phyloP scores from a whole-genome alignment of 92 coral and sea anemone species.

The Micromussa lordhowensis region DNA sequence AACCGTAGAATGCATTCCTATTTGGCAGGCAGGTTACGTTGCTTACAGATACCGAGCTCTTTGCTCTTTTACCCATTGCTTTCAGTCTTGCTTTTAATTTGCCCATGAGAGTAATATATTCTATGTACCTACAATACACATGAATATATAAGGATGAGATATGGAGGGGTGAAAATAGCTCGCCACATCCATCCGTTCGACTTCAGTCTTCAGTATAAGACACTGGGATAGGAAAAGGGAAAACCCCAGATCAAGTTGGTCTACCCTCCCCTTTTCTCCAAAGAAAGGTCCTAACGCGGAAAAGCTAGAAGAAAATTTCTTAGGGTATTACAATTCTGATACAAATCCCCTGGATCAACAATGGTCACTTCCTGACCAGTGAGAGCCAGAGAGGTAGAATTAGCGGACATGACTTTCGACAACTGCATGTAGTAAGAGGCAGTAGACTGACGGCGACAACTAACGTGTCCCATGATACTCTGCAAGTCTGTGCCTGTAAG shows the following conservation, averaged over 20 bases:
- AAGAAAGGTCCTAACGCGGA: no score
- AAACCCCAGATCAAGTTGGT: no score
- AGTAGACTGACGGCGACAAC: background rate
- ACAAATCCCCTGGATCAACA: background rate
- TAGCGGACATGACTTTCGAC: background rate
- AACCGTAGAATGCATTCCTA: background rate
- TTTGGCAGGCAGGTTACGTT: no score
- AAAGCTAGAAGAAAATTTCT: background rate
- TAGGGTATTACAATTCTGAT: background rate
- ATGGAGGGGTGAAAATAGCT: no score
- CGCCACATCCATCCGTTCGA: no score
- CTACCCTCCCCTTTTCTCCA: no score
- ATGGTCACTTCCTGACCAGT: background rate
- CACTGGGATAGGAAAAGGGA: no score
- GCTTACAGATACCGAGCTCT: background rate
- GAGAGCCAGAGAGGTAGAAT: background rate
- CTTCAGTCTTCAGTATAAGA: no score
- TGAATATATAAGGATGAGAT: no score
- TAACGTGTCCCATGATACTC: background rate
- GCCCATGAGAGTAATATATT: no score
- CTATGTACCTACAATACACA: no score
- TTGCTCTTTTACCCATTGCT: background rate
- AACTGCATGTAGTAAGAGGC: conserved; percentile 5
- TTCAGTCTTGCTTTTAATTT: no score
- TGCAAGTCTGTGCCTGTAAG: background rate